Base-by-base conservation (phyloP, 23 tunicate species). In the Trididemnum miniatum region DNA sequence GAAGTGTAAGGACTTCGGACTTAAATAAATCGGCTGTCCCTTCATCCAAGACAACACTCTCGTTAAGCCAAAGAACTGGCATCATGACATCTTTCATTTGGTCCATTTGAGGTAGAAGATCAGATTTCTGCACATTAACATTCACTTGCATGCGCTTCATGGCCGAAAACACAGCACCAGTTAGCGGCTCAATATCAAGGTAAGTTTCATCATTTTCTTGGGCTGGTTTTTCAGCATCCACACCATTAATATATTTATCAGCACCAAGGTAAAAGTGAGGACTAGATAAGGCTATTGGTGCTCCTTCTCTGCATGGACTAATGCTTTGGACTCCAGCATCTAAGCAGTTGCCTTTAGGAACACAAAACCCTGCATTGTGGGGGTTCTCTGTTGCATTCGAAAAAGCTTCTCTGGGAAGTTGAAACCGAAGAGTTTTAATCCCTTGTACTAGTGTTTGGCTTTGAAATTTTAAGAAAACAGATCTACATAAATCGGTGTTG, bases 211-310 rank as follows among this genome's bases (percentile, higher is more conserved):
- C 89, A 27, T 65, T 64, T 23, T 72, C 80, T 75, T 88, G 78
- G 27, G 54, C 51, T 1, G 98, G 98, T 22, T 75, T 49, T 85
- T 84, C 27, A 18, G 88, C 94, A 35, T 35, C 57, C 12, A 93
- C 98, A 18, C 88, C 98, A 54, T 88, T 65, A 0, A 84, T 59
- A 65, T 88, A 88, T 51, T 80, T 52, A 7, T 76, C 65, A 35
- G 86, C 98, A 15, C 71, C 98, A 65, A 93, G 62, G 57, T 93
- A 93, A 36, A 93, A 93, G 72, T 93, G 98, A 25, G 98, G 98
- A 0, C 80, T 79, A 1, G 98, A 93, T 50, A 88, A 50, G 5
- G 87, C 34, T 0, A 88, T 88, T 0, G 98, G 98, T 0, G 98
- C 98, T 49, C 86, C 87, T 40, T 93, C 82, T 59, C 84, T 93